These are phyloP conservation scores for Sinhomidia bicolor DNA, from an alignment of 2,888 invertebrate genomes.

Conservation along the genomic window DNA sequence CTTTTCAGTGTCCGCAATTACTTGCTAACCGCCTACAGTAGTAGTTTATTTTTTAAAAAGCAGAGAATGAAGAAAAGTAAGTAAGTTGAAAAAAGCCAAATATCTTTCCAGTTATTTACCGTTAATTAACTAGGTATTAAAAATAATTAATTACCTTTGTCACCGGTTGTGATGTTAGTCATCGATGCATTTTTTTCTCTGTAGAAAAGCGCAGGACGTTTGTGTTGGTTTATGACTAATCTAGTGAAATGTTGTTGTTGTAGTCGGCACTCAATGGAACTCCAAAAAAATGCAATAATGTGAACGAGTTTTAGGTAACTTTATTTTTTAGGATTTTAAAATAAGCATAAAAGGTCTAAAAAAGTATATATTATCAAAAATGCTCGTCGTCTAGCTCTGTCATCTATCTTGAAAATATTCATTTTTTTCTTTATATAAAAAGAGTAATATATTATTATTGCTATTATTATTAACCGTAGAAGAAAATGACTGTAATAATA, in stretches of 20 bases:
- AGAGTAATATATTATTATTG: background rate
- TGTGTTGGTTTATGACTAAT: background rate
- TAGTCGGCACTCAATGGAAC: background rate
- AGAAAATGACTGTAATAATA: constrained; percentile 63
- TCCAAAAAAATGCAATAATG: constrained; percentile 45
- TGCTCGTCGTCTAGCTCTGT: no score
- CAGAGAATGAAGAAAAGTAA: background rate
- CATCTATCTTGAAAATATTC: no score
- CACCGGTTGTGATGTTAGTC: constrained; percentile 66
- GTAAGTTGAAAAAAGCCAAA: background rate
- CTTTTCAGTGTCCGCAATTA: constrained; percentile 16
- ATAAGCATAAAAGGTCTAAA: no score
- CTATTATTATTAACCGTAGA: background rate
- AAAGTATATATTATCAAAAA: no score
- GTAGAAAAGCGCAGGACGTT: constrained; percentile 39
- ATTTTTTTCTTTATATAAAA: background rate
- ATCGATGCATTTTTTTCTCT: background rate
- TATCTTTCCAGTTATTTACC: constrained; percentile 26
- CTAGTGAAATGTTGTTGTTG: background rate
- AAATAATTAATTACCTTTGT: constrained; percentile 13
- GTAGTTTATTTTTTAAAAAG: background rate
- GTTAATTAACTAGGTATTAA: no score
- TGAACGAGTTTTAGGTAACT: constrained; percentile 14
- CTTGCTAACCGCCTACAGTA: background rate
- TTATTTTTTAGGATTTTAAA: no score